Evolutionary conservation across 1,140 invertebrate species (phyloP), one percentile per base, ranked within the genome.

Genomic region (Drosophila erecta): DNA sequence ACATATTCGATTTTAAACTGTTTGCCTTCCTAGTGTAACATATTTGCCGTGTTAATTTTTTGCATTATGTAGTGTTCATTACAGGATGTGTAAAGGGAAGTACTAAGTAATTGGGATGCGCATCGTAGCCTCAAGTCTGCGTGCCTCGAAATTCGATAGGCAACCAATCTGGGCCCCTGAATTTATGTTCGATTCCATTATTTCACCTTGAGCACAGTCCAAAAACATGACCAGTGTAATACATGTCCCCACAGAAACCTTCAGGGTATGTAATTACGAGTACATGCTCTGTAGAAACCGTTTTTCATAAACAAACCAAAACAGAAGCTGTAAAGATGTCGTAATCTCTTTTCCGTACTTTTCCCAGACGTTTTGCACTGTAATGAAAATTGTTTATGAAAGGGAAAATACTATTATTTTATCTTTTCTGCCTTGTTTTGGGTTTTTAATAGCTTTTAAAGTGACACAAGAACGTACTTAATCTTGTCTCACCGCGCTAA

Each of bases 191-290:
- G 22, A 66, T 77, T 77, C 37, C 54, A 43, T 58, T 51, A 58
- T 51, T 57, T 78, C 20, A 46, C 75, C 76, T 72, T 59, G 66
- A 37, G 40, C 64, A 15, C 55, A 24, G n/a, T 11, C 15, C 30
- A 40, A 50, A 38, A 27, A 59, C 64, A 38, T 14, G 22, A 40
- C 43, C n/a, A 27, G 20, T 50, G 47, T 43, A 15, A 51, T 54
- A 27, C 24, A 69, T 62, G 38, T 30, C 47, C 14, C 22, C 43
- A 64, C 10, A 35, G 33, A 49, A 43, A 38, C 33, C 41, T 41
- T 62, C 22, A 46, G 14, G 14, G 58, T 30, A 54, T 38, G 30
- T 27, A 47, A 47, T 27, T 49, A 49, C 27, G 17, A 24, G 33
- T 65, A 62, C 44, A 20, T 17, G 33, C 22, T 5, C 6, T 15